phyloP scores from a whole-genome alignment of 2,113 vertebrate species.

The Prunella himalayana region DNA sequence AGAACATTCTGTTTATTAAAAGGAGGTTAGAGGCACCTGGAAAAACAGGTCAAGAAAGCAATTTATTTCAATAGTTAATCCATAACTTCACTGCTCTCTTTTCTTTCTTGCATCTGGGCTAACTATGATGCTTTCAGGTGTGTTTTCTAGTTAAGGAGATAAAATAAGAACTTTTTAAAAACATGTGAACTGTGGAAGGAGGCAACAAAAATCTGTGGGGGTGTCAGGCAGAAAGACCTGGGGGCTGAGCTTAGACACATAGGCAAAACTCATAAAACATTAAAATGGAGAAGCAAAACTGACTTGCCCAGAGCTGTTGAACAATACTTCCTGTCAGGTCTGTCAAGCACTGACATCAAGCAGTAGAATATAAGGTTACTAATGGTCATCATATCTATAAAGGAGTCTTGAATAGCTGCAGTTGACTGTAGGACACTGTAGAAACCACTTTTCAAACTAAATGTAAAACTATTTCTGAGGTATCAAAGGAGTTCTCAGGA shows the following conservation, averaged over 20 bases:
- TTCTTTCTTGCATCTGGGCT: not conserved
- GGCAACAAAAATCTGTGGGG: not conserved
- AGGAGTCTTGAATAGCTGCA: not conserved
- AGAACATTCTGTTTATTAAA: not conserved
- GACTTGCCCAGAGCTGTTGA: not conserved
- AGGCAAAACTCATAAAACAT: not conserved
- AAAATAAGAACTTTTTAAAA: not conserved
- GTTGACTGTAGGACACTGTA: not conserved
- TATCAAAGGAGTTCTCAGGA: not conserved
- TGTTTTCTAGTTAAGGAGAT: not conserved
- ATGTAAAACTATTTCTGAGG: not conserved
- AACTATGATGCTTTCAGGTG: not conserved
- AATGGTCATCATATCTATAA: not conserved
- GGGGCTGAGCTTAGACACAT: not conserved
- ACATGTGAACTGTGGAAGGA: not conserved
- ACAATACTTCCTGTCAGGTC: constrained; percentile 12
- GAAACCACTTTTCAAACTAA: not conserved
- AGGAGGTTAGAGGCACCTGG: not conserved
- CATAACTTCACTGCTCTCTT: not conserved
- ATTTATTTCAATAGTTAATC: not conserved
- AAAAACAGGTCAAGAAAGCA: not conserved
- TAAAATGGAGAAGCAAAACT: constrained; percentile 34
- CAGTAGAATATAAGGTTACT: not conserved
- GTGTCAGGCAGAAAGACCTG: not conserved
- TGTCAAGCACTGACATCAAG: not conserved